These are phyloP conservation scores for Phytoseiulus persimilis DNA, from an alignment of 2,888 invertebrate genomes.

Conservation along the genomic window DNA sequence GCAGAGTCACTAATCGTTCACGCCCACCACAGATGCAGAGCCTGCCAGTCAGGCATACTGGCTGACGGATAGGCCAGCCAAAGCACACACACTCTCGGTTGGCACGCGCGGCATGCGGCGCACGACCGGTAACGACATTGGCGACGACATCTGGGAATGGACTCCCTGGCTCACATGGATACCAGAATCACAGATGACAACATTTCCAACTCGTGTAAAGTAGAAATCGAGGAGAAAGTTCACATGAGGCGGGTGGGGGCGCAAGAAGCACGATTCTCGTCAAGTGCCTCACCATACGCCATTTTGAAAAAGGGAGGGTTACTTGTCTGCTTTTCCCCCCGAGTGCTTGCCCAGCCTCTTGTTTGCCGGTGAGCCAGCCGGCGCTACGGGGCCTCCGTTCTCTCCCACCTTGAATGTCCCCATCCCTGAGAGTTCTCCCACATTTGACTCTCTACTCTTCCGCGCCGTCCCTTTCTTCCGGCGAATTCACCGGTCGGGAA, in stretches of 20 bases:
- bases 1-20: not conserved
- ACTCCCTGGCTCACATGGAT: not conserved
- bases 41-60: not conserved
- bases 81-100: not conserved
- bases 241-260: not conserved
- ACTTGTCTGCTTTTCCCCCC: not conserved
- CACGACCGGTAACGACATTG: not conserved
- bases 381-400: not conserved
- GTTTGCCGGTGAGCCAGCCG: not conserved
- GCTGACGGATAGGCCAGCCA: not conserved
- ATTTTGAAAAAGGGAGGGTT: constrained; percentile 5
- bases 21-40: not conserved
- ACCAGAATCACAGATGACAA: not conserved
- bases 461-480: not conserved
- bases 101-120: not conserved
- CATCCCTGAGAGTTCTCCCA: not conserved
- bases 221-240: not conserved
- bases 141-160: not conserved
- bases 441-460: not conserved
- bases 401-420: not conserved
- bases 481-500: not conserved
- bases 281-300: constrained; percentile 5
- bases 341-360: not conserved
- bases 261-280: not conserved
- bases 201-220: not conserved